Evolutionary conservation across 2,888 invertebrate genomes (phyloP).

Genomic region (Automeris io): DNA sequence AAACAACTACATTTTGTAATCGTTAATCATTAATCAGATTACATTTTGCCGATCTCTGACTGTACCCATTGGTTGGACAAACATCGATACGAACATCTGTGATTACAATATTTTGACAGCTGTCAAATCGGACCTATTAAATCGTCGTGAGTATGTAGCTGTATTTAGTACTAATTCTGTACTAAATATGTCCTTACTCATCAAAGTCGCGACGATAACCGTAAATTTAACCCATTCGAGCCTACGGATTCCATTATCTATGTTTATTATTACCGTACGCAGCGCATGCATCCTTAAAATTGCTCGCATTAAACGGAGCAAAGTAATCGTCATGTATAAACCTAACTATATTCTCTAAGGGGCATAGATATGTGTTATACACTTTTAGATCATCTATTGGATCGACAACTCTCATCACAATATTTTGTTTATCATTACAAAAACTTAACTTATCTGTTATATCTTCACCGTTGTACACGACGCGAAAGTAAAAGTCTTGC

Average conservation of each 20-base stretch:
- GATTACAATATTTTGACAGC: no score
- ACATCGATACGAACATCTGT: no score
- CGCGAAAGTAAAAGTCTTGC: constrained; percentile 86
- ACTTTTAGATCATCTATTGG: constrained; percentile 47
- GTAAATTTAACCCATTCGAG: no score
- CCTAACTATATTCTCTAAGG: constrained; percentile 90
- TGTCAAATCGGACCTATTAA: no score
- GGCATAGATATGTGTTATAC: constrained; percentile 81
- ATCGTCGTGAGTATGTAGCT: no score
- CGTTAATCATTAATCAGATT: no score
- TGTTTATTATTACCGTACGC: constrained; percentile 48
- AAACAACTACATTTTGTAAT: no score
- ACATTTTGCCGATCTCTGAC: no score
- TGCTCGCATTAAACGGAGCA: constrained; percentile 87
- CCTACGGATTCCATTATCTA: constrained; percentile 24
- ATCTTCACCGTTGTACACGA: constrained; percentile 91
- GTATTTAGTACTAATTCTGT: no score
- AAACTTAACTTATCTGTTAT: constrained; percentile 89
- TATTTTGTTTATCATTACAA: constrained; percentile 80
- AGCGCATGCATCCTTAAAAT: constrained; percentile 90
- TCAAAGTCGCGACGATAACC: no score
- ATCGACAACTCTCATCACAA: constrained; percentile 62
- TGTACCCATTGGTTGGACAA: no score
- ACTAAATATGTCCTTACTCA: no score
- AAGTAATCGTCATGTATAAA: constrained; percentile 94